Base-by-base conservation (phyloP, 2,888 invertebrate genomes). In the Antitype chi region DNA sequence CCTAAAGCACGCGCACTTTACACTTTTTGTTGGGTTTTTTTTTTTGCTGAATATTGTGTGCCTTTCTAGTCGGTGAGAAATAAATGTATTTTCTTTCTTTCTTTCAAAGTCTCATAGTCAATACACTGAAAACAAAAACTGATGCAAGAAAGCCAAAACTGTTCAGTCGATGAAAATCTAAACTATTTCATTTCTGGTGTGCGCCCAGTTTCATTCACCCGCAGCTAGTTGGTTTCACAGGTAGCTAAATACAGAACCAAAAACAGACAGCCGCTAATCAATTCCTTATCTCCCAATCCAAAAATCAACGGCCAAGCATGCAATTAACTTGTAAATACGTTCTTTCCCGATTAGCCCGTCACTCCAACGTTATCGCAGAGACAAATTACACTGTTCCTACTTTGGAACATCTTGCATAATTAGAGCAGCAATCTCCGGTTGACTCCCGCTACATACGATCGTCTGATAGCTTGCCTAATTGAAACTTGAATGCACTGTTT, bases 361-460 rank as follows among this genome's bases (percentile, higher is more conserved):
- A 88, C 85, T 85, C 81, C 76, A 77, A 43, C 75, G 85, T 81
- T 87, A 87, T 88, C 84, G 75, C 38, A 68, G 81, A 80, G 88
- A 86, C 87, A 88, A 89, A 88, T 88, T 87, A 85, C 88, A 83
- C 78, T 78, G 82, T 85, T 79, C 72, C 75, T 87, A 74, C 72
- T 82, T 81, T 78, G 74, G 67, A 83, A 73, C 88, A 79, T 89
- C 88, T 88, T 89, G 89, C 86, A 89, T 88, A 92, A 93, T 93
- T 92, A 92, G 92, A 91, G 91, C 89, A 88, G 92, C 92, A 94
- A 94, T 94, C 92, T 94, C 93, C 93, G 92, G 91, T 85, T 87
- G 86, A 88, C 77, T 88, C 77, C 84, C 73, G 82, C 88, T 88
- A 89, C 90, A 88, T 82, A 89, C 89, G 89, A 92, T 89, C 84